Conservation (phyloP, 2,888 invertebrate species). For the Coleophora deauratella region DNA sequence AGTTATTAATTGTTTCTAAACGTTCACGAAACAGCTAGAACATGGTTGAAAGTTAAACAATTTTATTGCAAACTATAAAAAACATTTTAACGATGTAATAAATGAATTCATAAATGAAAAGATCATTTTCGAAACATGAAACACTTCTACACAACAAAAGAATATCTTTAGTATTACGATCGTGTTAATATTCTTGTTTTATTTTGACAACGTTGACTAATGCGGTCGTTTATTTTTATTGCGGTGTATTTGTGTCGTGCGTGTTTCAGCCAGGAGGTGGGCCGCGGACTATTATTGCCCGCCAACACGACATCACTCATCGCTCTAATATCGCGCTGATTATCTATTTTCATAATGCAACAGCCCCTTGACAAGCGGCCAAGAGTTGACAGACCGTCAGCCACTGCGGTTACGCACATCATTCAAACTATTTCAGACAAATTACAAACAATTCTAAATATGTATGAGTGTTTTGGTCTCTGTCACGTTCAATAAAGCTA, state of each 20-base stretch:
- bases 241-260: conserved; percentile 60
- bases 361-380: conserved; percentile 52
- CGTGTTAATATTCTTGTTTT: conserved; percentile 54
- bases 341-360: conserved; percentile 52
- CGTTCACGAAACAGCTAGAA: conserved; percentile 17
- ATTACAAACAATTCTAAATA: too few relatives aligned
- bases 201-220: conserved; percentile 71
- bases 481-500: too few relatives aligned
- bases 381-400: conserved; percentile 31
- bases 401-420: neutral
- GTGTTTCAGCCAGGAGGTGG: conserved; percentile 42
- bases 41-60: conserved; percentile 15
- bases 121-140: conserved; percentile 19
- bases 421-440: too few relatives aligned
- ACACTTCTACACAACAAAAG: conserved; percentile 22
- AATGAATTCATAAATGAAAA: conserved; percentile 22
- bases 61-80: conserved; percentile 25
- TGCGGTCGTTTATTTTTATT: conserved; percentile 70
- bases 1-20: conserved; percentile 36
- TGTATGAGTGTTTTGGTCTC: too few relatives aligned
- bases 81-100: conserved; percentile 25
- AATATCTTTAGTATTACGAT: conserved; percentile 28
- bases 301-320: conserved; percentile 66
- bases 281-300: conserved; percentile 59
- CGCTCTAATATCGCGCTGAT: conserved; percentile 58